Conservation (phyloP, 2,888 invertebrate species). For the Apotomis capreana region DNA sequence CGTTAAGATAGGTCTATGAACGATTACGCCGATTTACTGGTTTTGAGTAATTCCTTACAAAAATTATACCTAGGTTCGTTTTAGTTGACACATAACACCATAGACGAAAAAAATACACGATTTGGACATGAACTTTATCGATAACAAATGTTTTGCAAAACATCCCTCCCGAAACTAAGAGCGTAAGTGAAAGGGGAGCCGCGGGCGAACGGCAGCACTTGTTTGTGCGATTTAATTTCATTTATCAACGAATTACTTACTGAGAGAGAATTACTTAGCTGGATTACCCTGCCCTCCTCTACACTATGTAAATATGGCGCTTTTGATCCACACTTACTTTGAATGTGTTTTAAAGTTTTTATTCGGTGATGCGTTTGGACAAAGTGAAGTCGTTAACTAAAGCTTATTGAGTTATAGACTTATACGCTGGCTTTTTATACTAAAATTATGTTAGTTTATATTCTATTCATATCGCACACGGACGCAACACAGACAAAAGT, state of each 20-base stretch:
- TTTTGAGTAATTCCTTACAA: no score
- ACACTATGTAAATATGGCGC: conserved; percentile 63
- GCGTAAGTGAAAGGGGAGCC: conserved; percentile 68
- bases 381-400: conserved; percentile 16
- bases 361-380: conserved; percentile 1
- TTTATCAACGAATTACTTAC: conserved; percentile 84
- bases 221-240: conserved; percentile 84
- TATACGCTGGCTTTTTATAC: no score
- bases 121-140: conserved; percentile 37
- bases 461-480: neutral
- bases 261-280: conserved; percentile 80
- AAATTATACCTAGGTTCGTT: no score
- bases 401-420: neutral
- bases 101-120: neutral
- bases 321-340: conserved; percentile 35
- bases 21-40: no score
- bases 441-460: neutral
- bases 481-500: no score
- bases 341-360: conserved; percentile 25
- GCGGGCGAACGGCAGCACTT: conserved; percentile 73
- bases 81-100: neutral
- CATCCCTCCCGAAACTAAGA: conserved; percentile 60
- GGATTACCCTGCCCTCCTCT: conserved; percentile 74
- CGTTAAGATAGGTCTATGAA: no score
- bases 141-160: conserved; percentile 40